These are phyloP conservation scores for Gadus chalcogrammus DNA, from an alignment of 2,113 vertebrate species.

Conservation along the genomic window DNA sequence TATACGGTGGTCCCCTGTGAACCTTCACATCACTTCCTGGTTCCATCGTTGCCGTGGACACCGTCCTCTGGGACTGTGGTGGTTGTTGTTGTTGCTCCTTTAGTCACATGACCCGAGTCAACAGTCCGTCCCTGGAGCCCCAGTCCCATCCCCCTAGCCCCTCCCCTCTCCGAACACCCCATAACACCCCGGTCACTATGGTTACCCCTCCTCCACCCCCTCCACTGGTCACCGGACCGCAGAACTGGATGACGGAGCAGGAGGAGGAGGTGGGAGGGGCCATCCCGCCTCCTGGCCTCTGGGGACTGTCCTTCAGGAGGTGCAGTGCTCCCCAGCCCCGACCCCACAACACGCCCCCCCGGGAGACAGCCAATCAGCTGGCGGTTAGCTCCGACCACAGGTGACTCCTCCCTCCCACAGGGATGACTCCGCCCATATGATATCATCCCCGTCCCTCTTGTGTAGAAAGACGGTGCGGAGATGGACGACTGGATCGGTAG, in stretches of 20 bases:
- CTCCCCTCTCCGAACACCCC: neutral
- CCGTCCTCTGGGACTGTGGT: conserved; percentile 2
- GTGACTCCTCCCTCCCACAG: conserved; percentile 32
- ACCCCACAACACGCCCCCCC: conserved; percentile 23
- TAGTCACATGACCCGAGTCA: neutral
- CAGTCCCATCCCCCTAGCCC: neutral
- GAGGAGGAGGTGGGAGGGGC: conserved; percentile 19
- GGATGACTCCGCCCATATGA: too few relatives aligned
- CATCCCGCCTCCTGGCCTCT: conserved; percentile 16
- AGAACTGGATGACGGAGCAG: conserved; percentile 38
- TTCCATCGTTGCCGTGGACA: neutral
- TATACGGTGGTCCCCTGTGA: neutral
- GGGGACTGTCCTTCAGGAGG: conserved; percentile 39
- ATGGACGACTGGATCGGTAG: too few relatives aligned
- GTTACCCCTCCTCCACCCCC: neutral
- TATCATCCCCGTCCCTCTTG: too few relatives aligned
- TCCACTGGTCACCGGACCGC: conserved; percentile 18
- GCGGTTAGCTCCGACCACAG: conserved; percentile 50
- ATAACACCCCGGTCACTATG: neutral
- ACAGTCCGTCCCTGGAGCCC: too few relatives aligned
- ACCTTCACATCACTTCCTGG: neutral
- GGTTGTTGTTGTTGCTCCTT: neutral
- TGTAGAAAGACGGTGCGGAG: too few relatives aligned
- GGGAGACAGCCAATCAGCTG: conserved; percentile 28
- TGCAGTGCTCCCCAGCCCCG: conserved; percentile 49